Percentiles rank a stretch among this genome's conserved stretches.
These are phyloP conservation scores for Cotesia glomerata DNA, from an alignment of 1,140 invertebrate genomes.

Conservation along the genomic window DNA sequence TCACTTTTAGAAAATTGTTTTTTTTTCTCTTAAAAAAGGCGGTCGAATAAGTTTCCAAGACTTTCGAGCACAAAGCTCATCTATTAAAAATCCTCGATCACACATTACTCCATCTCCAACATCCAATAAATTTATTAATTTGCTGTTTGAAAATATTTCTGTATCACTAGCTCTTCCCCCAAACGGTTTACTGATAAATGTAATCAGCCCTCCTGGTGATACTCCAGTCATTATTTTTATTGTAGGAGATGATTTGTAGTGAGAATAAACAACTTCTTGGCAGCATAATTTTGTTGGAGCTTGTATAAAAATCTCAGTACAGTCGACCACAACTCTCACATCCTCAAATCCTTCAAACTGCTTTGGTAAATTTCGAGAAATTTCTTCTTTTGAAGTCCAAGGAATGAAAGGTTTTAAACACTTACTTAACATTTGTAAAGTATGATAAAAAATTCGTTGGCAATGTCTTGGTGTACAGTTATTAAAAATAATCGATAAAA, in stretches of 20 bases:
- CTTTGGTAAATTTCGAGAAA: constrained; percentile 34
- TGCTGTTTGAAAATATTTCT: constrained; percentile 46
- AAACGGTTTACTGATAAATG: constrained; percentile 45
- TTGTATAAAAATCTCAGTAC: constrained; percentile 35
- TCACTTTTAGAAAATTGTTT: no score
- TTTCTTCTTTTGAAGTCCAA: constrained; percentile 34
- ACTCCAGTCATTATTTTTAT: constrained; percentile 49
- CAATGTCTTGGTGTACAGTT: constrained; percentile 25
- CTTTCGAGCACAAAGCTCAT: no score
- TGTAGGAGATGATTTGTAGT: constrained; percentile 42
- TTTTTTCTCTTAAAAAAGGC: no score
- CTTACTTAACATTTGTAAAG: constrained; percentile 26
- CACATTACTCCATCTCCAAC: no score
- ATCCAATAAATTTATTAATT: no score
- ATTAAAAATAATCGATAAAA: constrained; percentile 30
- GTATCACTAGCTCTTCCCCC: constrained; percentile 45
- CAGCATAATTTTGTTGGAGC: constrained; percentile 27
- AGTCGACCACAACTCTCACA: constrained; percentile 40
- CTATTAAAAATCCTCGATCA: no score
- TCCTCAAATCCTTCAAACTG: constrained; percentile 42
- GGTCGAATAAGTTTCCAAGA: no score
- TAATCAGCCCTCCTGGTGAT: constrained; percentile 42
- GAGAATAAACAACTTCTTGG: constrained; percentile 35
- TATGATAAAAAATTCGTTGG: constrained; percentile 31
- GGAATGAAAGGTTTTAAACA: constrained; percentile 30